Base-by-base conservation (phyloP, 2,797 vertebrate genomes). In the Sebastes diaconus region DNA sequence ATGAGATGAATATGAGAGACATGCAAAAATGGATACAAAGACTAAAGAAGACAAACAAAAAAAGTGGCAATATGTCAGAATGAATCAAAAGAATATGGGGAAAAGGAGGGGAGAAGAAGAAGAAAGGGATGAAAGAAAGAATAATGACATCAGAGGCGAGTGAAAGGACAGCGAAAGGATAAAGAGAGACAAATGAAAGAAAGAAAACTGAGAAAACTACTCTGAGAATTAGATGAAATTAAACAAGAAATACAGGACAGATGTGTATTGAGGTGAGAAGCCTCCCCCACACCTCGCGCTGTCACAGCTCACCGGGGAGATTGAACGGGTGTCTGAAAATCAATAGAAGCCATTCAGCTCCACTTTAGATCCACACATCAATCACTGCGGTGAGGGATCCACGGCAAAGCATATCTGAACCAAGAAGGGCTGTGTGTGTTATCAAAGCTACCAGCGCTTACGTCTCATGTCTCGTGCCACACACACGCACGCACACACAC, bases 321-420 rank as follows among this genome's bases (percentile, higher is more conserved):
- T 58, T 68, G 70, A 73, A 50, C 29, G 1, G n/a, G 22, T 46
- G 18, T 81, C 46, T 60, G 36, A 72, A 83, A 77, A 83, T 80
- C 77, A 59, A 65, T 64, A 58, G 58, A 66, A 73, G 50, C 36
- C 58, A 73, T 78, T 78, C 70, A 77, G 50, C 69, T 77, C 32
- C 67, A 77, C 32, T 80, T 73, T 68, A 50, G 68, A 55, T 12
- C 29, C 14, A 42, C 60, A 27, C 73, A 77, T 77, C 68, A 61
- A 46, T 68, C 63, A 55, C 39, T 27, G 42, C 24, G 13, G 59
- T 22, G 11, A 55, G 16, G 22, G 29, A 57, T 61, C 68, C 46
- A 57, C 20, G 7, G 64, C 29, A 61, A 29, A 7, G 20, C 25
- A 16, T 25, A 25, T 30, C 74, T 60, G 27, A 59, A 32, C 39